Conservation (phyloP, 2,113 vertebrate genomes). For the Saguinus midas region DNA sequence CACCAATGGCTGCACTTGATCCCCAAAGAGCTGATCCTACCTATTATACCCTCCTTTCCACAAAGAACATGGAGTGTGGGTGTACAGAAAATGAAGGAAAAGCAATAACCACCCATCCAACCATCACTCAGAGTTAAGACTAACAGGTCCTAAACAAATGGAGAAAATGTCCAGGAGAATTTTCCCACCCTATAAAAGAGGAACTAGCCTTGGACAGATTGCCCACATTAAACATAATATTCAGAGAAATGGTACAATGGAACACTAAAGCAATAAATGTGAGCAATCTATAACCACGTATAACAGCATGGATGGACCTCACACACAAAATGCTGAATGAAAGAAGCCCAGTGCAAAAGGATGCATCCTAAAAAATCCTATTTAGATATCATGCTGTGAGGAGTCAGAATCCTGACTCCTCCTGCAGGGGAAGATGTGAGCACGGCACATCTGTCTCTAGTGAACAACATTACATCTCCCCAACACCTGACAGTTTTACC, state of each 20-base stretch:
- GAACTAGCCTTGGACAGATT: not conserved
- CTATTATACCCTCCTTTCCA: not conserved
- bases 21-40: not conserved
- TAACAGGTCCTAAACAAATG: not conserved
- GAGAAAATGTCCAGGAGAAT: not conserved
- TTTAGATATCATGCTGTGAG: not conserved
- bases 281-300: not conserved
- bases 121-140: not conserved
- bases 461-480: not conserved
- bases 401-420: not conserved
- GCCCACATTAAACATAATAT: not conserved
- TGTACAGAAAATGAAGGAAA: not conserved
- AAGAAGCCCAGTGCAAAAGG: not conserved
- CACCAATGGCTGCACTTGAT: not conserved
- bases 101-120: not conserved
- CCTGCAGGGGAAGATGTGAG: not conserved
- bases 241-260: not conserved
- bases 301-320: not conserved
- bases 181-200: not conserved
- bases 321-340: not conserved
- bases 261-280: not conserved
- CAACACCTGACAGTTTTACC: not conserved
- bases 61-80: not conserved
- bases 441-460: not conserved
- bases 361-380: not conserved